phyloP scores from a whole-genome alignment of 2,113 vertebrate species.

The Phoenicopterus ruber region DNA sequence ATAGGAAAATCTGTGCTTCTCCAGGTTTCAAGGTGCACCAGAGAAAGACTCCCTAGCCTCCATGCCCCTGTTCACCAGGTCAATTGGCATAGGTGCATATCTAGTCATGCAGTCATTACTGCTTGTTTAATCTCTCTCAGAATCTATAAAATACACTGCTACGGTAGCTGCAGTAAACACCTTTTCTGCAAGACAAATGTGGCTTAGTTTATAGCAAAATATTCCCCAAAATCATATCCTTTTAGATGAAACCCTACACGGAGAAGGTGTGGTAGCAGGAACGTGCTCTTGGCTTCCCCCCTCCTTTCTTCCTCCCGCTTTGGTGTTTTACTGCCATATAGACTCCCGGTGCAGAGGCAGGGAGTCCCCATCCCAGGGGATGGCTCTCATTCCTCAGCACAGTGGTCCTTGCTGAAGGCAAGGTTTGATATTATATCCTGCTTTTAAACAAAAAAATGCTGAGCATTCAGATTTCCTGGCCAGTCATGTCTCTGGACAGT shows the following conservation, averaged over 20 bases:
- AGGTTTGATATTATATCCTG: neutral
- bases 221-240: neutral
- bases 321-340: neutral
- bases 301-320: neutral
- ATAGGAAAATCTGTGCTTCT: neutral
- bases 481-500: neutral
- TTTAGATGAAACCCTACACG: neutral
- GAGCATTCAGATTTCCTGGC: neutral
- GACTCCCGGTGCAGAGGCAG: neutral
- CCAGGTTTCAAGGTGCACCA: neutral
- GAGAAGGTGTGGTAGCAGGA: neutral
- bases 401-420: neutral
- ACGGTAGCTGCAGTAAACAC: neutral
- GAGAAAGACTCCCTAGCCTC: neutral
- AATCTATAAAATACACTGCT: neutral
- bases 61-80: neutral
- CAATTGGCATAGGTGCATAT: neutral
- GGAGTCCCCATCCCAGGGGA: neutral
- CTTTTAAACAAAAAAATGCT: neutral
- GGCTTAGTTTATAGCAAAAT: neutral
- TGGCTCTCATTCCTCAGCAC: neutral
- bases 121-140: neutral
- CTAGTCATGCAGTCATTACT: neutral
- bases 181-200: neutral
- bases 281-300: fast-evolving